Evolutionary conservation across 2,113 vertebrate species (phyloP).

Genomic region (Pycnonotus jocosus): DNA sequence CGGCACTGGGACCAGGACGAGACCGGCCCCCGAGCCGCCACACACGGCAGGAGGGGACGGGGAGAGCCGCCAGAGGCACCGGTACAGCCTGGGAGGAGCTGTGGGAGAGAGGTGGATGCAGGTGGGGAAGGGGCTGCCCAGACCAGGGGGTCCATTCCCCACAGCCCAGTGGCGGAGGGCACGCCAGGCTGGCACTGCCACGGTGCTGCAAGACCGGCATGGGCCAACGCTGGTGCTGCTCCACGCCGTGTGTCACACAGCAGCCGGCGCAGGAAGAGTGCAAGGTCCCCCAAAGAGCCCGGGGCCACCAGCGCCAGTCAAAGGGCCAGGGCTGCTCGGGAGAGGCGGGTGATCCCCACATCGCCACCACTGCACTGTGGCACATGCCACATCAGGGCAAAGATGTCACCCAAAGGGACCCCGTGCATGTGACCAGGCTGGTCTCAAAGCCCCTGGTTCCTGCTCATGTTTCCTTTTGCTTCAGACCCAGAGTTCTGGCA

Average conservation of each 20-base stretch:
- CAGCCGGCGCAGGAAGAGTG: background rate
- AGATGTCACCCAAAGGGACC: background rate
- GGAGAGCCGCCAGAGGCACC: background rate
- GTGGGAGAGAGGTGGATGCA: background rate
- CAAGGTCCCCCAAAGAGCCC: accelerated
- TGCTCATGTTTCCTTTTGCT: background rate
- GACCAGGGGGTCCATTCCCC: background rate
- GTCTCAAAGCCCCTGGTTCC: background rate
- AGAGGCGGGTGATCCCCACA: too few species aligned
- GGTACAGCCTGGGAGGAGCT: background rate
- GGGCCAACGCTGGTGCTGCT: background rate
- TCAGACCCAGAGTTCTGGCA: background rate
- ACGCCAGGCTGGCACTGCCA: accelerated
- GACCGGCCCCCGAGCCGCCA: background rate
- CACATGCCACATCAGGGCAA: accelerated
- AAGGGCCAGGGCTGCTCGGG: background rate
- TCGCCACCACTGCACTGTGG: background rate
- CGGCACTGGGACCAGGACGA: background rate
- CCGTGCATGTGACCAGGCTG: background rate
- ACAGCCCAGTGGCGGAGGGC: background rate
- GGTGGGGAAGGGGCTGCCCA: background rate
- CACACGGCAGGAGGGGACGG: background rate
- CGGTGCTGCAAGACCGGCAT: background rate
- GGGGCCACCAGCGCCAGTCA: background rate
- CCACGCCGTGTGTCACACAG: background rate